These are phyloP conservation scores for Drosophila yakuba DNA, from an alignment of 1,140 invertebrate genomes.

Conservation along the genomic window DNA sequence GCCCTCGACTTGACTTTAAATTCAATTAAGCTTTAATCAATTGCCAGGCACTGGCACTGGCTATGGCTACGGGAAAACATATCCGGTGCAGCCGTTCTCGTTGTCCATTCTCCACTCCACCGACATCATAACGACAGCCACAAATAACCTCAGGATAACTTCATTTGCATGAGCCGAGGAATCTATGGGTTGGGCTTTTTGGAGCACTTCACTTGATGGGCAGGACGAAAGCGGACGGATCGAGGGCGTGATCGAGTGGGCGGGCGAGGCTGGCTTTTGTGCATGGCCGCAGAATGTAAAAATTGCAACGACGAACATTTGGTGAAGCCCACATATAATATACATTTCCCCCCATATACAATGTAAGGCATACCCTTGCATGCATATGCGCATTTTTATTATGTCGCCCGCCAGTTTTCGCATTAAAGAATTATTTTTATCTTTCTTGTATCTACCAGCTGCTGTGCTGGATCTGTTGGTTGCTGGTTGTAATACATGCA, in stretches of 20 bases:
- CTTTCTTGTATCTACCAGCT: slow-evolving; percentile 41
- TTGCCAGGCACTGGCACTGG: slow-evolving; percentile 48
- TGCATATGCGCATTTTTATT: slow-evolving; percentile 50
- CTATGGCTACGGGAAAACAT: slow-evolving; percentile 25
- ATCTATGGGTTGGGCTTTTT: slow-evolving; percentile 8
- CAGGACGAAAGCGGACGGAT: slow-evolving; percentile 3
- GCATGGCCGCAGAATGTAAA: slow-evolving; percentile 42
- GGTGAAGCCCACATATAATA: slow-evolving; percentile 44
- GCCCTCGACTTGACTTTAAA: slow-evolving; percentile 55
- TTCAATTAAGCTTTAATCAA: slow-evolving; percentile 79
- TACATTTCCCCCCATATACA: slow-evolving; percentile 25
- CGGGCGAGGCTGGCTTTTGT: slow-evolving; percentile 43
- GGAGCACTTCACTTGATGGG: slow-evolving; percentile 6
- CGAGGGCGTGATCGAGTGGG: slow-evolving; percentile 15
- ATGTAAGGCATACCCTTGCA: slow-evolving; percentile 13
- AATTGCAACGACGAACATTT: slow-evolving; percentile 42
- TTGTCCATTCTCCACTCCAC: not conserved
- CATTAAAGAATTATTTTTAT: slow-evolving; percentile 65
- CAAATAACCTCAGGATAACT: slow-evolving; percentile 83
- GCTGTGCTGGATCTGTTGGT: slow-evolving; percentile 37
- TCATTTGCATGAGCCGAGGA: slow-evolving; percentile 70
- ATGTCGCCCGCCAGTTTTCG: slow-evolving; percentile 56
- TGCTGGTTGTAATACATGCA: slow-evolving; percentile 57
- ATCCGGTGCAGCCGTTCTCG: slow-evolving; percentile 35
- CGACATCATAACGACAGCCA: slow-evolving; percentile 74